A percentile compares a stretch with the other conserved stretches of the same genome.
These are phyloP conservation scores for Pegoplata infirma DNA, from an alignment of 2,888 invertebrate species.

Conservation along the genomic window DNA sequence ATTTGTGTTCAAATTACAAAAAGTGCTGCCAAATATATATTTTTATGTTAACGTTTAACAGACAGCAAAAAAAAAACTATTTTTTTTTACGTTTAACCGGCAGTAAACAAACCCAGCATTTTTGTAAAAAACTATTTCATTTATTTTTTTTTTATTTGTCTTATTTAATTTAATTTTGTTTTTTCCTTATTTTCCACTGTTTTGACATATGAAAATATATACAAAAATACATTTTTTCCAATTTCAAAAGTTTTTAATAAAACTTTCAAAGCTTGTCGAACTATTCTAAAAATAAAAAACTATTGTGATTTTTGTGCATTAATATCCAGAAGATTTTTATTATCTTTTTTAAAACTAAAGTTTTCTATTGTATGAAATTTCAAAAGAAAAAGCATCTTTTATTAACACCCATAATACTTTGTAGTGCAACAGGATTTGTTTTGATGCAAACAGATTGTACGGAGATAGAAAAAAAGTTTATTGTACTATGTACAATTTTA, in stretches of 20 bases:
- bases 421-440: constrained; percentile 45
- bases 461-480: background rate
- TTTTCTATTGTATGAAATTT: constrained; percentile 4
- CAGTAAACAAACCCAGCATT: no score
- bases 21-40: no score
- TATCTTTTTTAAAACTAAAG: constrained; percentile 13
- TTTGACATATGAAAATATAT: background rate
- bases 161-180: no score
- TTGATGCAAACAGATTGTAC: constrained; percentile 3
- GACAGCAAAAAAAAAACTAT: no score
- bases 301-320: background rate
- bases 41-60: no score
- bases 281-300: background rate
- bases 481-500: constrained; percentile 14
- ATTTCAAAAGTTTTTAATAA: background rate
- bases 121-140: no score
- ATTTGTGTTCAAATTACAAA: no score
- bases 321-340: constrained; percentile 18
- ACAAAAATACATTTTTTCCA: background rate
- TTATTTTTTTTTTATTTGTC: no score
- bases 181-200: no score
- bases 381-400: constrained; percentile 1
- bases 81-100: no score
- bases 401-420: constrained; percentile 18
- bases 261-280: constrained; percentile 29